These are phyloP conservation scores for Carterocephalus palaemon DNA, from an alignment of 2,888 invertebrate genomes.

Conservation along the genomic window DNA sequence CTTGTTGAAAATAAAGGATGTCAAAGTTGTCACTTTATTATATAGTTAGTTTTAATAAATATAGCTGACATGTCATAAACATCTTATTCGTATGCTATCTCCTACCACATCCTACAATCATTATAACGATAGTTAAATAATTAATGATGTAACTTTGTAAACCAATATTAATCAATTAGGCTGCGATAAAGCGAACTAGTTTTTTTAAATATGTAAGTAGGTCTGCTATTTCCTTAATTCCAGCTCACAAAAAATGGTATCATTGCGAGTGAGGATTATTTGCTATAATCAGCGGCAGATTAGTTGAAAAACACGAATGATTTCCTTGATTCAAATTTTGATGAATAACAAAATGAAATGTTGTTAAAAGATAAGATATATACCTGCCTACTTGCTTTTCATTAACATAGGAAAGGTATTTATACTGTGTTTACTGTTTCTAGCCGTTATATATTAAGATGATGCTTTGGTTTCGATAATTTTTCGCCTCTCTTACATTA, in stretches of 20 bases:
- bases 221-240: constrained; percentile 24
- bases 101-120: too few species aligned
- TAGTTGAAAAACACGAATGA: constrained; percentile 7
- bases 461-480: background rate
- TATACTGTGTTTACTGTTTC: too few species aligned
- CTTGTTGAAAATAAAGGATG: too few species aligned
- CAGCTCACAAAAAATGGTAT: constrained; percentile 20
- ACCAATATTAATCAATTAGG: constrained; percentile 16
- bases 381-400: too few species aligned
- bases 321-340: constrained; percentile 15
- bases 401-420: too few species aligned
- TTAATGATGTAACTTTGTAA: constrained; percentile 6
- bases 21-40: too few species aligned
- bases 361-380: constrained; percentile 1
- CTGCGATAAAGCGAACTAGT: constrained; percentile 22
- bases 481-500: background rate
- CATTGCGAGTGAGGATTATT: constrained; percentile 17
- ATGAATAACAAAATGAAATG: constrained; percentile 13
- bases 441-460: too few species aligned
- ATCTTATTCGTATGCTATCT: too few species aligned
- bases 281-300: constrained; percentile 6
- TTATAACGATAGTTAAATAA: constrained; percentile 6
- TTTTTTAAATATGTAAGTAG: constrained; percentile 21
- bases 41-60: too few species aligned
- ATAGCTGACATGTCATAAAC: too few species aligned